Evolutionary conservation across 2,888 invertebrate genomes (phyloP).

Genomic region (Aphelenchoides bicaudatus): DNA sequence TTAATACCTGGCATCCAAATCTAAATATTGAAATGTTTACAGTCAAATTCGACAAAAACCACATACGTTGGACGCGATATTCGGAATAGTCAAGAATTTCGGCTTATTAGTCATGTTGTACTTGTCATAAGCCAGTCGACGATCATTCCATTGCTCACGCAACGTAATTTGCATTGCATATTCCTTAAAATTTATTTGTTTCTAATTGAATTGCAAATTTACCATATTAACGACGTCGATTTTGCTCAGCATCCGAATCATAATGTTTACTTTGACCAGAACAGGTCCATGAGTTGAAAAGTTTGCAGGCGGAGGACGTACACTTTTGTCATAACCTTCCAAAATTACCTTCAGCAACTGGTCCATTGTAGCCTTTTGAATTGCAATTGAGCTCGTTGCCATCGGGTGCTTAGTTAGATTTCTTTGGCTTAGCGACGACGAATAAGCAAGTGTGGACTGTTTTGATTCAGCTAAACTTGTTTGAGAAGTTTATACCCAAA

Average conservation of each 20-base stretch:
- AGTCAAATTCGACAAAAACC: too few species aligned
- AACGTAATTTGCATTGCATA: constrained; percentile 95
- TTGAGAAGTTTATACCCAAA: too few species aligned
- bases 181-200: constrained; percentile 66
- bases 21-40: too few species aligned
- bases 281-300: constrained; percentile 72
- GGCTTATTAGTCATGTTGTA: constrained; percentile 40
- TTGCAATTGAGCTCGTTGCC: too few species aligned
- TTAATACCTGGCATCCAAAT: constrained; percentile 99
- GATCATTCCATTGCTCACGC: constrained; percentile 93
- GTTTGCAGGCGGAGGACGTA: constrained; percentile 52
- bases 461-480: too few species aligned
- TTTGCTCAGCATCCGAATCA: constrained; percentile 93
- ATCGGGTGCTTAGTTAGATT: too few species aligned
- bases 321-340: constrained; percentile 50
- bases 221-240: constrained; percentile 99
- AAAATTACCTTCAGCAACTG: constrained; percentile 37
- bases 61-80: constrained; percentile 72
- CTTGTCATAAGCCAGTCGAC: constrained; percentile 67
- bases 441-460: too few species aligned
- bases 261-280: constrained; percentile 93
- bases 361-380: constrained; percentile 6
- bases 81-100: constrained; percentile 55
- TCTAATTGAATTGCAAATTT: constrained; percentile 65
- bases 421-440: too few species aligned